These are phyloP conservation scores for Gopherus evgoodei DNA, from an alignment of 2,113 vertebrate species.

Conservation along the genomic window DNA sequence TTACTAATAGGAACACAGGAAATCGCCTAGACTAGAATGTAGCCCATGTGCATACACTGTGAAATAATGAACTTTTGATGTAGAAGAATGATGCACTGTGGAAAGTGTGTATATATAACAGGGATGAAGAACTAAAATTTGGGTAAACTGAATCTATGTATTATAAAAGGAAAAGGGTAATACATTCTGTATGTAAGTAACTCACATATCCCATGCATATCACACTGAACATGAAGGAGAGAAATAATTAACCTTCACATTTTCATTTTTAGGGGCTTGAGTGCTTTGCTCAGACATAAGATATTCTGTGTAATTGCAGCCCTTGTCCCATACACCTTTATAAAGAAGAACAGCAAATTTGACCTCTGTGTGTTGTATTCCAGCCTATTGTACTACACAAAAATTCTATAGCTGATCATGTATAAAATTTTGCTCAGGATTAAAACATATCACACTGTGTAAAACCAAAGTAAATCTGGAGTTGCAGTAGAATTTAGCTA, in stretches of 20 bases:
- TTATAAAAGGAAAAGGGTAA: background rate
- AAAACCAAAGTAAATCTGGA: background rate
- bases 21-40: background rate
- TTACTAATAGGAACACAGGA: background rate
- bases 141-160: background rate
- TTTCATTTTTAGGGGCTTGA: background rate
- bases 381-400: background rate
- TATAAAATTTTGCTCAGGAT: background rate
- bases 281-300: background rate
- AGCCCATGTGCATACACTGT: background rate
- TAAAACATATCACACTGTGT: background rate
- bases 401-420: background rate
- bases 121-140: background rate
- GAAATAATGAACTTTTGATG: background rate
- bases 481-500: constrained; percentile 36
- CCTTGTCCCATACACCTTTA: background rate
- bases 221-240: background rate
- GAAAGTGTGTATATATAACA: background rate
- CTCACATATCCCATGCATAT: background rate
- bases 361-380: background rate
- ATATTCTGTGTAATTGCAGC: background rate
- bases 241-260: background rate
- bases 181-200: background rate
- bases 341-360: background rate
- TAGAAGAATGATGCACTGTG: background rate